phyloP scores from a whole-genome alignment of 37 sponge, comb jelly and placozoan species.

The Sycon ciliatum region DNA sequence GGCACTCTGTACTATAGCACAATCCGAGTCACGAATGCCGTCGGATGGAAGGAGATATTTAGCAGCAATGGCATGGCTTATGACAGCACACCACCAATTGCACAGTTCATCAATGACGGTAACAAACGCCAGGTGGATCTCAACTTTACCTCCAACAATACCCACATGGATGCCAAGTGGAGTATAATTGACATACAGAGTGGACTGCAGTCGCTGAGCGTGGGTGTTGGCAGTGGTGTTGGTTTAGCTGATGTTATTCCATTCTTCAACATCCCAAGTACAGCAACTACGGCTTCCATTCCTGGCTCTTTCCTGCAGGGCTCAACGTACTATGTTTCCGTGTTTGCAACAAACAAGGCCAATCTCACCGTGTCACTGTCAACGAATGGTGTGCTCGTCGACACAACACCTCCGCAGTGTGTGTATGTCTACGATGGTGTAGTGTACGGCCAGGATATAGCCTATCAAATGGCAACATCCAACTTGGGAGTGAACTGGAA shows the following conservation, averaged over 20 bases:
- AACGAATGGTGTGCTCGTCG: not conserved
- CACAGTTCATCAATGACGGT: conserved; percentile 9
- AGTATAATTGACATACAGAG: not conserved
- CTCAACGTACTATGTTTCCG: conserved; percentile 1
- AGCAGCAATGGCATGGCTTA: conserved; percentile 23
- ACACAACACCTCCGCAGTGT: not conserved
- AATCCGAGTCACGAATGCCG: conserved; percentile 38
- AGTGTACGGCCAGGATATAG: not conserved
- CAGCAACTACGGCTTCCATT: too few species aligned
- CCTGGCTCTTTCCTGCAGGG: too few species aligned
- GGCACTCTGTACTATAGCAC: conserved; percentile 26
- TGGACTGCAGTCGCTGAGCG: not conserved
- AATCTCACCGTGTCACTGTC: not conserved
- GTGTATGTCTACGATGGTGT: not conserved
- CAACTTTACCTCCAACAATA: not conserved
- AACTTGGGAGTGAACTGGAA: not conserved
- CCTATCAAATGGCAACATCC: not conserved
- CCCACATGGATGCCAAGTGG: not conserved
- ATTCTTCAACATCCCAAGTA: too few species aligned
- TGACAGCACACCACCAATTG: conserved; percentile 52
- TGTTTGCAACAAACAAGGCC: not conserved
- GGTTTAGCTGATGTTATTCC: too few species aligned
- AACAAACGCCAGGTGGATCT: not conserved
- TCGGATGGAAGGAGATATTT: conserved; percentile 28
- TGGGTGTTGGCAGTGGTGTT: too few species aligned